Percentiles rank a stretch among this genome's conserved stretches.
Conservation (phyloP, 2,888 invertebrate genomes). For the Sarcophaga caerulescens region DNA sequence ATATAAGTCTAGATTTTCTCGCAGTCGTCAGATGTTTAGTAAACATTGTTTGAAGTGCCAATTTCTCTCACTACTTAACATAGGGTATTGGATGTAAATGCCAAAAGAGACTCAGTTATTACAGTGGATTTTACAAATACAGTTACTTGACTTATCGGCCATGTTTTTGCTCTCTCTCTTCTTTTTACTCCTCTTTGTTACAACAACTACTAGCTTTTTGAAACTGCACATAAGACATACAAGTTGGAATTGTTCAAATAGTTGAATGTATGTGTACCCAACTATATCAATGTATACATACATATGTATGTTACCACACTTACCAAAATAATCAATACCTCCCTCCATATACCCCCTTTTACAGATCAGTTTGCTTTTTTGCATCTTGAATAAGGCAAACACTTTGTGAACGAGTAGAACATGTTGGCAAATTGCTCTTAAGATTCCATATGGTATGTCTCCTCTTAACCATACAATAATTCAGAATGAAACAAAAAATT, state of each 20-base stretch:
- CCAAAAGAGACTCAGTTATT: constrained; percentile 25
- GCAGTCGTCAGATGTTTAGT: no score
- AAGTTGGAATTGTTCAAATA: not conserved
- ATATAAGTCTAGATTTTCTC: no score
- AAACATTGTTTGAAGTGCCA: not conserved
- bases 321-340: not conserved
- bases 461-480: constrained; percentile 11
- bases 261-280: not conserved
- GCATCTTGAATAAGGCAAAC: not conserved
- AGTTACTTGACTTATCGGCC: constrained; percentile 31
- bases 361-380: constrained; percentile 8
- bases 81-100: constrained; percentile 4
- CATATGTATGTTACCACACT: constrained; percentile 12
- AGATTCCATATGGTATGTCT: constrained; percentile 47
- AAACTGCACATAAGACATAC: not conserved
- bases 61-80: not conserved
- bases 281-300: not conserved
- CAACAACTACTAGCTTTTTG: not conserved
- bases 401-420: constrained; percentile 63
- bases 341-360: not conserved
- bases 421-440: constrained; percentile 68
- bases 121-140: constrained; percentile 30
- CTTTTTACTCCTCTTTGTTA: not conserved
- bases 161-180: not conserved
- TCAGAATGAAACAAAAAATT: constrained; percentile 36